These are phyloP conservation scores for Trissolcus basalis DNA, from an alignment of 1,140 invertebrate genomes.

Conservation along the genomic window DNA sequence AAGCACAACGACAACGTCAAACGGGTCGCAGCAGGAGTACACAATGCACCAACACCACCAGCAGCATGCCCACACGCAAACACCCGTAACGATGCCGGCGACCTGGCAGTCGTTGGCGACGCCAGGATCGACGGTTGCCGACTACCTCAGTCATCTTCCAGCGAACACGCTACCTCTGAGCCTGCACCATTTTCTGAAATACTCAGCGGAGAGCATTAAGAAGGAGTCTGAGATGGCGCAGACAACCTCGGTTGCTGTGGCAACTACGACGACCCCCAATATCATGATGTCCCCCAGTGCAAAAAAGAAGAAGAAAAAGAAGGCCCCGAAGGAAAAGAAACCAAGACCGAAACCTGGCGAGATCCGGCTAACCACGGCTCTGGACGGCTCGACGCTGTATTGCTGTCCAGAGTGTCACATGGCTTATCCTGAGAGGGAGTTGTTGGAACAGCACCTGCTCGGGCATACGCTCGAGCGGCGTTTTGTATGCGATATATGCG, in stretches of 20 bases:
- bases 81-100: conserved; percentile 75
- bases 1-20: conserved; percentile 55
- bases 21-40: conserved; percentile 69
- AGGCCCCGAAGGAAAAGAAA: conserved; percentile 86
- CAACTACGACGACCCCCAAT: conserved; percentile 75
- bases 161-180: conserved; percentile 85
- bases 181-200: conserved; percentile 89
- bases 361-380: conserved; percentile 86
- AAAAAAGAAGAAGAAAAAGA: conserved; percentile 92
- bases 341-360: conserved; percentile 88
- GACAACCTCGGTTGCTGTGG: conserved; percentile 77
- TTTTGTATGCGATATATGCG: conserved; percentile 91
- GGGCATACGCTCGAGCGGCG: conserved; percentile 87
- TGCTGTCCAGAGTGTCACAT: conserved; percentile 92
- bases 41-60: conserved; percentile 75
- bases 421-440: conserved; percentile 87
- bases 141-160: conserved; percentile 86
- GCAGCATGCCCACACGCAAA: conserved; percentile 75
- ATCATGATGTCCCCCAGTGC: conserved; percentile 76
- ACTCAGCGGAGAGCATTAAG: conserved; percentile 86
- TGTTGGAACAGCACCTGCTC: conserved; percentile 87
- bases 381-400: conserved; percentile 88
- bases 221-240: conserved; percentile 82
- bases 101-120: conserved; percentile 86
- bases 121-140: conserved; percentile 85